Evolutionary conservation across 2,113 vertebrate species (phyloP).

Genomic region (Thunnus thynnus): DNA sequence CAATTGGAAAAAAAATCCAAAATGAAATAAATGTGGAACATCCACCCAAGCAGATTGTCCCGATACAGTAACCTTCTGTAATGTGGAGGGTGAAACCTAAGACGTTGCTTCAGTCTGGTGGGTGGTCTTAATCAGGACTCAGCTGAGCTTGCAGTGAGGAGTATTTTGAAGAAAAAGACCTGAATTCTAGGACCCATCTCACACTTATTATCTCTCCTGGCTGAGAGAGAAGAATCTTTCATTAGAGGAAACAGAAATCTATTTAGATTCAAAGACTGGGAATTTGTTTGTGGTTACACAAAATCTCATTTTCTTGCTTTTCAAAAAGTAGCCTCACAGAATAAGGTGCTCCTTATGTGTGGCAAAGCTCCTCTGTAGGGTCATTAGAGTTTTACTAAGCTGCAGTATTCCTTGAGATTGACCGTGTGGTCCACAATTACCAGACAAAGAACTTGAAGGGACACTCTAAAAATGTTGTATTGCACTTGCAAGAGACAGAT

Average conservation of each 20-base stretch:
- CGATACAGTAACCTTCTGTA: not conserved
- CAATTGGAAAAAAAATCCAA: not conserved
- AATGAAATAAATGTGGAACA: not conserved
- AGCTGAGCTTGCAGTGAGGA: not conserved
- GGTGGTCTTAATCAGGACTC: slow-evolving; percentile 36
- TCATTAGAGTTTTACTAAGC: not conserved
- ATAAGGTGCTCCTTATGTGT: not conserved
- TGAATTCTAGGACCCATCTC: not conserved
- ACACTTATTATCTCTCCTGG: not conserved
- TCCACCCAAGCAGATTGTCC: not conserved
- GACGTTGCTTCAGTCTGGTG: slow-evolving; percentile 7
- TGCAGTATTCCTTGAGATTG: not conserved
- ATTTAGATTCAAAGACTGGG: slow-evolving; percentile 3
- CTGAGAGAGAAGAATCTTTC: slow-evolving; percentile 1
- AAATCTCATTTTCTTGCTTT: not conserved
- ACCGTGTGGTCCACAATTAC: not conserved
- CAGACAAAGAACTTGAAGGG: not conserved
- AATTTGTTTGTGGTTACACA: slow-evolving; percentile 6
- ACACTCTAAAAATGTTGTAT: not conserved
- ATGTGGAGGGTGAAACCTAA: not conserved
- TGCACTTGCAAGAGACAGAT: not conserved
- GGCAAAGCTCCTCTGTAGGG: not conserved
- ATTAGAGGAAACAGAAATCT: slow-evolving; percentile 1
- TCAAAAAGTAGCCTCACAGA: not conserved
- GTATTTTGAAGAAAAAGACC: slow-evolving; percentile 8